Percentiles rank a stretch among this genome's conserved stretches.
phyloP scores from a whole-genome alignment of 2,888 invertebrate genomes.

The Dermolepida albohirtum region DNA sequence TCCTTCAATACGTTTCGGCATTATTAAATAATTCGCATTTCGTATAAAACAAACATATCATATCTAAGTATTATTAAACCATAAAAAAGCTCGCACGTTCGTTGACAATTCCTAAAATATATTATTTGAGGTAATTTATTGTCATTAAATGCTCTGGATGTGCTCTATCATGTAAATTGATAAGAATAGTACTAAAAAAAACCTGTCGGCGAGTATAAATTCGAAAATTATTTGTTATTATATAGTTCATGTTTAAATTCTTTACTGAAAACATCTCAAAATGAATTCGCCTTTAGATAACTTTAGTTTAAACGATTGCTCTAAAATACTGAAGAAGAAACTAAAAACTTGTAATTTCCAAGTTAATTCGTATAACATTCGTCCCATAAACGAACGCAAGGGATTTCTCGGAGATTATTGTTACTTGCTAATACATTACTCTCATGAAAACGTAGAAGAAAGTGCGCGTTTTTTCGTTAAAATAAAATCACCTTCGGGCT shows the following conservation, averaged over 20 bases:
- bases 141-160: too few species aligned
- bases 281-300: background rate
- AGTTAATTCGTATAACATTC: background rate
- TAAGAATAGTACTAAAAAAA: too few species aligned
- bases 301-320: constrained; percentile 1
- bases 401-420: constrained; percentile 51
- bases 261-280: background rate
- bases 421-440: constrained; percentile 38
- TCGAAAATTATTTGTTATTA: too few species aligned
- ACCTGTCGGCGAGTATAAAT: too few species aligned
- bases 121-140: too few species aligned
- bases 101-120: too few species aligned
- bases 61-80: too few species aligned
- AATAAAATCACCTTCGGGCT: constrained; percentile 68
- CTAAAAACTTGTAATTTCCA: background rate
- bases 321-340: constrained; percentile 10
- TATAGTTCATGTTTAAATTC: background rate
- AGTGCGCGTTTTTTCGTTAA: constrained; percentile 70
- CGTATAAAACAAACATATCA: too few species aligned
- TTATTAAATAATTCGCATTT: too few species aligned
- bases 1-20: too few species aligned
- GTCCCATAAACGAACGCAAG: background rate
- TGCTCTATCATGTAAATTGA: too few species aligned
- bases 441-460: background rate
- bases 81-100: too few species aligned